phyloP scores from a whole-genome alignment of 2,113 vertebrate species.

The Mohoua ochrocephala region DNA sequence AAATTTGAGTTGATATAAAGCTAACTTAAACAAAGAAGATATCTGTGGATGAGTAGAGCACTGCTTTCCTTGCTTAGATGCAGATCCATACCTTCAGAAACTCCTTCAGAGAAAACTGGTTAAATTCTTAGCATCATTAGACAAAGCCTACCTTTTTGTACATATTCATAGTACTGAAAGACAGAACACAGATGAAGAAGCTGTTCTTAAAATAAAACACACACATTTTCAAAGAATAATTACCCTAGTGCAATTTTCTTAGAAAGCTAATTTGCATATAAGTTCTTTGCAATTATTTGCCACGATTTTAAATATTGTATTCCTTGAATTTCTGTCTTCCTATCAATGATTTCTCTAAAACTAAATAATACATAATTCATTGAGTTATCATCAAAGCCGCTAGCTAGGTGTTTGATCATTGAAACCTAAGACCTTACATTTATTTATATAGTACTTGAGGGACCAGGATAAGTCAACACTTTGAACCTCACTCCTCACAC shows the following conservation, averaged over 20 bases:
- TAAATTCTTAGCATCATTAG: neutral
- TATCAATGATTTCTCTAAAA: neutral
- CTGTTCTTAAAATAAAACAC: neutral
- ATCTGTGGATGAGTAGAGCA: neutral
- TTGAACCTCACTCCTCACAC: neutral
- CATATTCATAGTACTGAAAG: neutral
- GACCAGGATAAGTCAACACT: neutral
- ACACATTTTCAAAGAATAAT: neutral
- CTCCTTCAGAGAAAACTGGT: neutral
- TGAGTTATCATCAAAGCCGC: neutral
- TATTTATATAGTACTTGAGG: neutral
- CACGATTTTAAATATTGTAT: neutral
- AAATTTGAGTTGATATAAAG: neutral
- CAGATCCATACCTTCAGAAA: neutral
- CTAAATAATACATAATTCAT: neutral
- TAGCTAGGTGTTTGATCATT: neutral
- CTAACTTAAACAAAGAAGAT: neutral
- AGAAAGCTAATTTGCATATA: neutral
- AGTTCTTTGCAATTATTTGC: neutral
- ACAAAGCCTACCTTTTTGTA: neutral
- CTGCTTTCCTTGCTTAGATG: neutral
- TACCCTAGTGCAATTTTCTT: neutral
- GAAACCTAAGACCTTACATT: neutral
- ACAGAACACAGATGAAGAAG: neutral
- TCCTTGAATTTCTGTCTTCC: neutral